phyloP scores from a whole-genome alignment of 1,140 invertebrate genomes.

The Periplaneta americana region DNA sequence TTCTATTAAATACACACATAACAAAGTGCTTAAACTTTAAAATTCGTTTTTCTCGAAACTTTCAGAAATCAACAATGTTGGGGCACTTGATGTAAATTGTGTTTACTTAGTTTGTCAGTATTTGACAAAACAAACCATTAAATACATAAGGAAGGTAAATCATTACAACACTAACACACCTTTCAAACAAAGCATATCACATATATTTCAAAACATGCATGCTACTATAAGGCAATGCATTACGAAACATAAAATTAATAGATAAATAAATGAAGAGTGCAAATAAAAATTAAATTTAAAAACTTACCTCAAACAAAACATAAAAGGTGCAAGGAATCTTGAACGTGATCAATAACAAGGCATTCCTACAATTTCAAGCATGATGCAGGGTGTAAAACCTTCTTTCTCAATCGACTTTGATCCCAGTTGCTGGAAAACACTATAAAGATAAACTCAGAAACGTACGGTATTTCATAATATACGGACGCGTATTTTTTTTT shows the following conservation, averaged over 20 bases:
- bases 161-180: too few species aligned
- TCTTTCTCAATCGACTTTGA: not conserved
- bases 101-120: too few species aligned
- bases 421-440: not conserved
- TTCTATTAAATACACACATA: too few species aligned
- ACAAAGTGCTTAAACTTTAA: too few species aligned
- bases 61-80: too few species aligned
- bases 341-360: not conserved
- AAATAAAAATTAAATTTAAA: not conserved
- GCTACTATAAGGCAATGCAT: not conserved
- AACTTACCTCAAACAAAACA: not conserved
- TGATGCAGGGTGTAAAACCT: not conserved
- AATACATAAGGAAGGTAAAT: too few species aligned
- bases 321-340: not conserved
- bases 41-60: too few species aligned
- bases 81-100: too few species aligned
- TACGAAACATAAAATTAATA: not conserved
- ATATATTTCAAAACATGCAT: not conserved
- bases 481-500: not conserved
- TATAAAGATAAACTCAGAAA: not conserved
- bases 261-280: not conserved
- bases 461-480: not conserved
- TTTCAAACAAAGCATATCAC: not conserved
- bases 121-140: too few species aligned
- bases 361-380: not conserved